Conservation (phyloP, 2,888 invertebrate genomes). For the Drosophila villosipedis region DNA sequence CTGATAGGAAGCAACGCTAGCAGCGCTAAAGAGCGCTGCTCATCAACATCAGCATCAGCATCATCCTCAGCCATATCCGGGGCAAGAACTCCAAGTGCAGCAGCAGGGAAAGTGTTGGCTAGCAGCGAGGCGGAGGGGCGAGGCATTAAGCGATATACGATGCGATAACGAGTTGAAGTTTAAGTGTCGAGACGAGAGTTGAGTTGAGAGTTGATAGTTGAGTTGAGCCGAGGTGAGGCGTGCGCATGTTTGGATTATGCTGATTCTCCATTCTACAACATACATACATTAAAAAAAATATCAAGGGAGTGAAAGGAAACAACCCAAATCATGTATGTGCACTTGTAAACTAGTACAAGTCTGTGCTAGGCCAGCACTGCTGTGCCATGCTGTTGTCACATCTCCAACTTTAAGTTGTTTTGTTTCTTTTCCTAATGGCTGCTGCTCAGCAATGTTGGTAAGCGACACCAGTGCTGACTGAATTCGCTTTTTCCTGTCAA, state of each 20-base stretch:
- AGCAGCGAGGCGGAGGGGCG: neutral
- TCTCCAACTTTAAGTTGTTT: slow-evolving; percentile 29
- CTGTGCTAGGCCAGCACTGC: neutral
- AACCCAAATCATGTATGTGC: slow-evolving; percentile 2
- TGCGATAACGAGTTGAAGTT: slow-evolving; percentile 76
- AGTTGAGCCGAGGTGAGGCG: slow-evolving; percentile 3
- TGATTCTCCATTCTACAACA: slow-evolving; percentile 20
- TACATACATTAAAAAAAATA: neutral
- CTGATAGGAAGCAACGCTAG: slow-evolving; percentile 66
- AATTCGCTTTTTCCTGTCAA: neutral
- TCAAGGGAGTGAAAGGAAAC: neutral
- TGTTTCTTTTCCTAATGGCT: slow-evolving; percentile 52
- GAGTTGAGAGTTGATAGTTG: slow-evolving; percentile 3
- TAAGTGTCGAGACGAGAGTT: slow-evolving; percentile 48
- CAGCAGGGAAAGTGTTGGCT: slow-evolving; percentile 59
- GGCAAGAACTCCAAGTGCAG: slow-evolving; percentile 36
- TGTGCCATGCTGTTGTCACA: slow-evolving; percentile 15
- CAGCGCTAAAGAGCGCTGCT: slow-evolving; percentile 41
- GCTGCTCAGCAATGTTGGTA: slow-evolving; percentile 11
- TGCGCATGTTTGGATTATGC: slow-evolving; percentile 53
- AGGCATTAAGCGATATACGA: slow-evolving; percentile 77
- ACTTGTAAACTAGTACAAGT: no score
- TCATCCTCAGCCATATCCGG: slow-evolving; percentile 76
- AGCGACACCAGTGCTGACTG: neutral
- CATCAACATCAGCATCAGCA: slow-evolving; percentile 26